phyloP scores from a whole-genome alignment of 1,140 invertebrate species.

The Nymphalis io region DNA sequence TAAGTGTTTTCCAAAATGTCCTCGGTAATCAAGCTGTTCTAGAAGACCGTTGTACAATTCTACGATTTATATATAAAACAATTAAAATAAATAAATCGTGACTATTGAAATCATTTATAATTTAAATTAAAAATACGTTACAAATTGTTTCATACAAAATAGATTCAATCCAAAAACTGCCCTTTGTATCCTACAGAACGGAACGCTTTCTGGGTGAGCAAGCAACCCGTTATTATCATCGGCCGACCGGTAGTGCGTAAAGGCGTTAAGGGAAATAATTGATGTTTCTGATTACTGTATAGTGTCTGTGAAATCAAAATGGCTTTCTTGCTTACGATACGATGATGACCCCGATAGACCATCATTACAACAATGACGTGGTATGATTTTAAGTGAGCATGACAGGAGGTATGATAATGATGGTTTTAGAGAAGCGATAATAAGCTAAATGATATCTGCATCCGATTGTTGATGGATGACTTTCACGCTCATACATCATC shows the following conservation, averaged over 20 bases:
- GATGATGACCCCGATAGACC: slow-evolving; percentile 32
- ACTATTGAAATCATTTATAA: background rate
- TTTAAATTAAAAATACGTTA: background rate
- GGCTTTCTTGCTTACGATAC: slow-evolving; percentile 38
- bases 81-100: no score
- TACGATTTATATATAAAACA: no score
- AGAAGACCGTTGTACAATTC: no score
- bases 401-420: slow-evolving; percentile 42
- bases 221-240: slow-evolving; percentile 19
- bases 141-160: background rate
- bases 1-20: no score
- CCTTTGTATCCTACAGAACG: slow-evolving; percentile 11
- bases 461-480: slow-evolving; percentile 32
- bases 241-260: slow-evolving; percentile 32
- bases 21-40: no score
- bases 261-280: slow-evolving; percentile 43
- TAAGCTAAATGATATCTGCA: slow-evolving; percentile 39
- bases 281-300: slow-evolving; percentile 54
- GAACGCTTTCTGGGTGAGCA: slow-evolving; percentile 23
- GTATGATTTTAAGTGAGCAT: slow-evolving; percentile 34
- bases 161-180: slow-evolving; percentile 6
- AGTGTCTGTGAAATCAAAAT: slow-evolving; percentile 57
- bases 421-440: slow-evolving; percentile 35
- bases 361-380: slow-evolving; percentile 17
- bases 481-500: background rate